Conservation (phyloP, 1,140 invertebrate species). For the Leguminivora glycinivorella region DNA sequence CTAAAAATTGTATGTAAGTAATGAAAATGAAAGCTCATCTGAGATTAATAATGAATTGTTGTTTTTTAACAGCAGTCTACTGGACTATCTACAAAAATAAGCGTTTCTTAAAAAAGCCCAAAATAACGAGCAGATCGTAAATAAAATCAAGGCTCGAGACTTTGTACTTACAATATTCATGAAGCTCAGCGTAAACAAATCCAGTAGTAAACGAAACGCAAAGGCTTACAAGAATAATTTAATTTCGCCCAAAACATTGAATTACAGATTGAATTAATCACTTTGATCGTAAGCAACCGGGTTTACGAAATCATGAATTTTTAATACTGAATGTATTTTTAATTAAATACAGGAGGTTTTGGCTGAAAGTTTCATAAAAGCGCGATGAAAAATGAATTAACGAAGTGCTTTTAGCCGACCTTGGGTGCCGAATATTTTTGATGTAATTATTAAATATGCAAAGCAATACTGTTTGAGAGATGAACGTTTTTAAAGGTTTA, state of each 20-base stretch:
- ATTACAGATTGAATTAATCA: constrained; percentile 28
- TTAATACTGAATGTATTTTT: constrained; percentile 27
- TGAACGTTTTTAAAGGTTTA: not conserved
- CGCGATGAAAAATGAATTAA: constrained; percentile 27
- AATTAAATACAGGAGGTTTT: constrained; percentile 27
- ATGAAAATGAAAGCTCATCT: too few species aligned
- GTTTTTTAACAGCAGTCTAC: too few species aligned
- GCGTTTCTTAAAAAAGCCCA: not conserved
- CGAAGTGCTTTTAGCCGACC: constrained; percentile 19
- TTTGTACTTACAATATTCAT: constrained; percentile 18
- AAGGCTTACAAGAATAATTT: constrained; percentile 18
- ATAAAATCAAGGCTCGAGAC: not conserved
- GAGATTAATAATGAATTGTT: too few species aligned
- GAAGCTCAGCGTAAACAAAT: constrained; percentile 16
- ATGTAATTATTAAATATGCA: constrained; percentile 19
- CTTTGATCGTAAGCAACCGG: constrained; percentile 27
- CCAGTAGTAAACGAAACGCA: constrained; percentile 25
- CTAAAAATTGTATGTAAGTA: too few species aligned
- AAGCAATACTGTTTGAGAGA: not conserved
- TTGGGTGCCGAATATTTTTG: constrained; percentile 9
- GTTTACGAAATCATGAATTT: constrained; percentile 25
- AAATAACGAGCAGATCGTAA: constrained; percentile 2
- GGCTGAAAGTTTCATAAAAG: constrained; percentile 27
- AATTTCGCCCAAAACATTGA: constrained; percentile 24
- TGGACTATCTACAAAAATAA: too few species aligned